Base-by-base conservation (phyloP, 2,113 vertebrate genomes). In the Aldabrachelys gigantea region DNA sequence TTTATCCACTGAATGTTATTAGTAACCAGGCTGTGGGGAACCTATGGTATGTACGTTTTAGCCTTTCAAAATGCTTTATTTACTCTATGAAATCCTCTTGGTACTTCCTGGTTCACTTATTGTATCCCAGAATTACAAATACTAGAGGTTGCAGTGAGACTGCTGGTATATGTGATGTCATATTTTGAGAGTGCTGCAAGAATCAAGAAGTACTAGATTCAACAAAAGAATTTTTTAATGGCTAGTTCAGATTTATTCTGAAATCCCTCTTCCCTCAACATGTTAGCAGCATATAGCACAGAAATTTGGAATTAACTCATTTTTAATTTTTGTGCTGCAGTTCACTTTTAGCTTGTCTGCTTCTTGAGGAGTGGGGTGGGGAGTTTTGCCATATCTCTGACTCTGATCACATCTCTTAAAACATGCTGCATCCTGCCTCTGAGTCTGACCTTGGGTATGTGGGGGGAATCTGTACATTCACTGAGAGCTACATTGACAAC, bases 291-390 rank as follows among this genome's bases (percentile, higher is more conserved):
- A 1, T 6, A 24, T 83, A 87, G 25, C 41, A 85, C 47, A 85
- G 84, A 83, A 89, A 72, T 87, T 38, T 94, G n/a, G 76, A 78
- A 72, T 78, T 25, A 27, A 78, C 6, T 78, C 49, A 91, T 44
- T 0, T 87, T 95, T 94, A 84, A 50, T 88, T 96, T 92, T 85
- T 81, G 79, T 85, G 83, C 84, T 72, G 69, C 94, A 11, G n/a
- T 80, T 25, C 84, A 80, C 49, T 62, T 90, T 3, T 82, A 56
- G 41, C 31, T 79, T 85, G 19, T 88, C 21, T 91, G n/a, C 65
- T 21, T 69, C n/a, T 22, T 29, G 27, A 29, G 57, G 11, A 5
- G 11, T 2, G 27, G 12, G 27, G 12, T 38, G 50, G 41, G 91
- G 25, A 87, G 88, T 78, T 89, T 89, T 82, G 53, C 49, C 91